Percentiles rank a stretch among this genome's conserved stretches.
phyloP scores from a whole-genome alignment of 2,888 invertebrate species.

The Therioaphis trifolii region DNA sequence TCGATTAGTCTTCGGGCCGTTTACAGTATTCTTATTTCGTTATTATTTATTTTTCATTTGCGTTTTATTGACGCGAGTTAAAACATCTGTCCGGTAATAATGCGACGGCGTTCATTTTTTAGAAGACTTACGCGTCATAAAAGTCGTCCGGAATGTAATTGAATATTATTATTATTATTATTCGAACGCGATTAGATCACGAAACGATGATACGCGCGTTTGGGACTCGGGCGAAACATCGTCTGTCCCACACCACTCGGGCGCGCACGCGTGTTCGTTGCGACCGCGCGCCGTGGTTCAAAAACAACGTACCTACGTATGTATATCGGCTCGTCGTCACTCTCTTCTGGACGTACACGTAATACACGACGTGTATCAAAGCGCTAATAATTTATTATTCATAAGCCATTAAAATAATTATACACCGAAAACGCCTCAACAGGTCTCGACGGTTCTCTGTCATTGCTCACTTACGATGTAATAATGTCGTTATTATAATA shows the following conservation, averaged over 20 bases:
- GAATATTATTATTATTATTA: neutral
- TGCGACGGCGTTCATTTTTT: too few species aligned
- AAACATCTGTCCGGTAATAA: too few species aligned
- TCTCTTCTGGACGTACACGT: neutral
- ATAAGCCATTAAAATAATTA: neutral
- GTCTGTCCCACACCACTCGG: neutral
- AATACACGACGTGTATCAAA: neutral
- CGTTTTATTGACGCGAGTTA: too few species aligned
- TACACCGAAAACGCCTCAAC: neutral
- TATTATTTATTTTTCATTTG: too few species aligned
- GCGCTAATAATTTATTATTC: conserved; percentile 14
- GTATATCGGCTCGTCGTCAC: too few species aligned
- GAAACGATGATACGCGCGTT: neutral
- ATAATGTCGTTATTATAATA: neutral
- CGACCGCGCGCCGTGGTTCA: too few species aligned
- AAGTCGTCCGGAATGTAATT: neutral
- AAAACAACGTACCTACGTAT: too few species aligned
- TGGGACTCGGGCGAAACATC: neutral
- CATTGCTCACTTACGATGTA: conserved; percentile 1
- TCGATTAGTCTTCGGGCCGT: too few species aligned
- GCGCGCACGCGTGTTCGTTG: neutral
- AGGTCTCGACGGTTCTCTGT: conserved; percentile 19
- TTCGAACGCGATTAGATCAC: too few species aligned
- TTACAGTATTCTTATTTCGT: too few species aligned
- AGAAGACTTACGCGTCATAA: too few species aligned